phyloP scores from a whole-genome alignment of 2,888 invertebrate genomes.

The Thecocarcelia acutangulata region DNA sequence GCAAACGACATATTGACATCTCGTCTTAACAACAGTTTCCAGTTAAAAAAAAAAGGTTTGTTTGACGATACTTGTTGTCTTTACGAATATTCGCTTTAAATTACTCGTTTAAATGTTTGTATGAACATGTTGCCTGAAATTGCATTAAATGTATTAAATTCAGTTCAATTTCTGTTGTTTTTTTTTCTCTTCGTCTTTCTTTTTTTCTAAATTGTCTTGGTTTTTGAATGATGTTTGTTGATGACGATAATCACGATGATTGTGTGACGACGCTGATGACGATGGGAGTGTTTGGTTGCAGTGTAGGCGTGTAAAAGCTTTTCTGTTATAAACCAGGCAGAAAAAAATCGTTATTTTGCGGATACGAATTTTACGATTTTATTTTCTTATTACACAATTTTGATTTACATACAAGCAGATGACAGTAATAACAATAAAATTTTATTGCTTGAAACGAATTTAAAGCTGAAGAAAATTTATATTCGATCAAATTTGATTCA shows the following conservation, averaged over 20 bases:
- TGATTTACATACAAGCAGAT: conserved; percentile 43
- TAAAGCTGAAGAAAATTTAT: conserved; percentile 38
- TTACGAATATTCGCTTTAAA: neutral
- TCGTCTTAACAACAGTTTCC: conserved; percentile 44
- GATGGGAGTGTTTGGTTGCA: conserved; percentile 41
- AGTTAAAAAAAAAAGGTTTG: neutral
- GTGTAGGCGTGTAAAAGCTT: conserved; percentile 52
- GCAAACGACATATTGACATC: conserved; percentile 49
- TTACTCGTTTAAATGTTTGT: neutral
- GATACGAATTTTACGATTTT: conserved; percentile 32
- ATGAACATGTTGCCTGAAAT: conserved; percentile 21
- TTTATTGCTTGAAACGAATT: conserved; percentile 12
- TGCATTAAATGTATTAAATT: conserved; percentile 51
- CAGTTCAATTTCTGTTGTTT: conserved; percentile 36
- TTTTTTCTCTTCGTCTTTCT: too few relatives aligned
- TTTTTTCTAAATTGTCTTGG: neutral
- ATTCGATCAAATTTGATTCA: conserved; percentile 51
- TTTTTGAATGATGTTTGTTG: conserved; percentile 24
- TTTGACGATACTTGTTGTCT: conserved; percentile 17
- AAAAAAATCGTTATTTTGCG: conserved; percentile 11
- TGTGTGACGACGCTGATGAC: conserved; percentile 39
- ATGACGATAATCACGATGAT: conserved; percentile 41
- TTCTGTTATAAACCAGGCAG: conserved; percentile 21
- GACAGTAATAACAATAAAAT: conserved; percentile 30
- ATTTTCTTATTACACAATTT: conserved; percentile 49